Base-by-base conservation (phyloP, 53 echinoderm and acorn worm species). In the Holothuria scabra region DNA sequence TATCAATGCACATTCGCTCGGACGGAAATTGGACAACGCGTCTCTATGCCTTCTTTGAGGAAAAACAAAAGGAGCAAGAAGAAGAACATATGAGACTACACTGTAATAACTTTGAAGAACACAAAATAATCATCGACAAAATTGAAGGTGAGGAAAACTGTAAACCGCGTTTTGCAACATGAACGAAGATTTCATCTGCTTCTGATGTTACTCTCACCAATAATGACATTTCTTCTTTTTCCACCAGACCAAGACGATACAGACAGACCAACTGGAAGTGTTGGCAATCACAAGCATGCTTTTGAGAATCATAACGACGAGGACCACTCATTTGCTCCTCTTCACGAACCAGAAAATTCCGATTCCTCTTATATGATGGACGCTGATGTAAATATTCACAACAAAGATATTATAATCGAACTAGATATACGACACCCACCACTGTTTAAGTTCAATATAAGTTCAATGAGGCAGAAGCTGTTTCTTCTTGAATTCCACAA, bases 1-100 rank as follows among this genome's bases (percentile, higher is more conserved):
- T 99, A 28, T 89, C 90, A 3, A 72, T 94, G 71, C 99, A 97
- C 66, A 89, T 99, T 38, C 93, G 99, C 13, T 94, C 99, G 19
- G 91, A 84, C 58, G 99, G 99, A 64, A 92, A 95, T 69, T 99
- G 99, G 99, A 94, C 99, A 22, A 92, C 92, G 62, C 76, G 91
- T 34, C 90, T 95, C 12, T 95, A 95, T 68, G 65, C 84, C 12
- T 92, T 88, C 84, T 99, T 91, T 78, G 95, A 99, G 65, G 87
- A 90, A 74, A 79, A 91, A 46, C 90, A 90, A 60, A 85, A 65
- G 58, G 75, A 85, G 49, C 90, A 92, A 67, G 87, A 85, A 56
- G 65, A 85, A 31, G 81, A 89, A 59, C 70, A 58, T 10, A 38
- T 81, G 62, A 33, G 82, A 20, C 30, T 63, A n/a, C 62, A 81